Percentiles rank a stretch among this genome's conserved stretches.
Conservation (phyloP, 2,797 vertebrate species). For the Alosa sapidissima region DNA sequence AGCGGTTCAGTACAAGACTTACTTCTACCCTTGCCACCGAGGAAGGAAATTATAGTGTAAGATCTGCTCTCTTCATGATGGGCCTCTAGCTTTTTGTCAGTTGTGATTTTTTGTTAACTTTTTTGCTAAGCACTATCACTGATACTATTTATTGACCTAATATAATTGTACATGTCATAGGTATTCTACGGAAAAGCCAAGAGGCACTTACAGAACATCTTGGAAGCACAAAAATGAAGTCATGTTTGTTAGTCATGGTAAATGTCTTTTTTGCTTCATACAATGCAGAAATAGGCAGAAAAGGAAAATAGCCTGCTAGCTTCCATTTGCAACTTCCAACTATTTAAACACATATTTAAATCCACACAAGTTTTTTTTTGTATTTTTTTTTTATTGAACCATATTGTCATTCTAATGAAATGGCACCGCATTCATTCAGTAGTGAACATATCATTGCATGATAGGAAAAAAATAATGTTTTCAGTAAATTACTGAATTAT, state of each 20-base stretch:
- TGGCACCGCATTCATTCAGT: conserved; percentile 10
- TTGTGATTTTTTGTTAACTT: conserved; percentile 32
- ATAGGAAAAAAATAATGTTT: conserved; percentile 20
- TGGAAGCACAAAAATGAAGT: conserved; percentile 72
- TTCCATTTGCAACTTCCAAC: conserved; percentile 29
- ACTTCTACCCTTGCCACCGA: conserved; percentile 29
- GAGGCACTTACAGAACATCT: conserved; percentile 59
- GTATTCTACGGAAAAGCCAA: conserved; percentile 51
- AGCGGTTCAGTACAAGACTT: conserved; percentile 26
- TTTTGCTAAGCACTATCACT: conserved; percentile 70
- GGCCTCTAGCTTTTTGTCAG: conserved; percentile 40
- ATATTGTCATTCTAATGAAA: conserved; percentile 10
- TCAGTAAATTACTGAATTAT: conserved; percentile 20
- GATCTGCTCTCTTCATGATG: conserved; percentile 31
- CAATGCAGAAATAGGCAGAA: conserved; percentile 34
- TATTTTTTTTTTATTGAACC: conserved; percentile 27
- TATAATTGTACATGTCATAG: conserved; percentile 56
- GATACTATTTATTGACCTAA: conserved; percentile 68
- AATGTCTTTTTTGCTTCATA: conserved; percentile 28
- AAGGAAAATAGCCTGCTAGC: conserved; percentile 32
- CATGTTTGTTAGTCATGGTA: conserved; percentile 41
- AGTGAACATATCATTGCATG: conserved; percentile 30
- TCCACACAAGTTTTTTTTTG: not conserved
- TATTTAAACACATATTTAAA: not conserved
- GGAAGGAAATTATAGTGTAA: conserved; percentile 27